Evolutionary conservation across 2,888 invertebrate species (phyloP), one percentile per base, ranked within the genome.

Genomic region (Lydus trimaculatus): DNA sequence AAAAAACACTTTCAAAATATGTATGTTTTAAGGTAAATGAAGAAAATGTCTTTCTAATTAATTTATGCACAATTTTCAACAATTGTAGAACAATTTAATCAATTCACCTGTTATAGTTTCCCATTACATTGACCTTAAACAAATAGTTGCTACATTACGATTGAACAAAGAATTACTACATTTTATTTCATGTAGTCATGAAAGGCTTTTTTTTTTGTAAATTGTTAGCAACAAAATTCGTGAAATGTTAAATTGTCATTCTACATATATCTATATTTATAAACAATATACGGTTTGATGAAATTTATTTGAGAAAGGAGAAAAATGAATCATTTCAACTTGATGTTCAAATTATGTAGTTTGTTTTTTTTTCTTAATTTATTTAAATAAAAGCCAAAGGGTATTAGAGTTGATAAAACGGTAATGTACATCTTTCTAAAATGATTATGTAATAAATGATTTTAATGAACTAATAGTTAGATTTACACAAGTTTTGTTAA

Each of bases 181-280:
- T 20, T 17, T 36, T n/a, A 7, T 33, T 36, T 20, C 0, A 13
- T 23, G 15, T 4, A 61, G 61, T 39, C 31, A 61, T 39, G 33
- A 31, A 61, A 13, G 5, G 31, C 9, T 8, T 33, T 13, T 52
- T 56, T 25, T 56, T 48, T 11, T 23, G 31, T 36, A 25, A 20
- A 61, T 36, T 20, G 36, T 23, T 25, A 9, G 23, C n/a, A 39
- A 61, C 23, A 61, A 61, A 33, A 61, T 39, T 61, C 61, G 61
- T 61, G 61, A 61, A 61, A 61, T 61, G 61, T 61, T 61, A 61
- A 36, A 61, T 25, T 61, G 61, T 61, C 39, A 36, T 52, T 52
- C 13, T 56, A 56, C 9, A 52, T 20, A 43, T 43, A n/a, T 43
- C n/a, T 43, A 15, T 33, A 33, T 13, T 9, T 33, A 33, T 15